Base-by-base conservation (phyloP, 2,888 invertebrate species). In the Drosophila borealis region DNA sequence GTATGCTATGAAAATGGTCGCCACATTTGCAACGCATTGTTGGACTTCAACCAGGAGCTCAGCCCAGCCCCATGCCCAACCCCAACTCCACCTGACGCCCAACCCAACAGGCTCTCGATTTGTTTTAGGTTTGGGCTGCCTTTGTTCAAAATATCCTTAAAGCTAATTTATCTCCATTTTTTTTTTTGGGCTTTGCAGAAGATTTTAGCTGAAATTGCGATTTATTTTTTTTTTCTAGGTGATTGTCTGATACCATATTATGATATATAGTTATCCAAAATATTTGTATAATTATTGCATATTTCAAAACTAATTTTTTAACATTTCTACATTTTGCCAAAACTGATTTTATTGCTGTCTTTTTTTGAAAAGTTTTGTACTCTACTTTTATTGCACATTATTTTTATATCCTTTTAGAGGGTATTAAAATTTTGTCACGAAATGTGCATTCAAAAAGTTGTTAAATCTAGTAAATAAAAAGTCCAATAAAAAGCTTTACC, bases 1-100 rank as follows among this genome's bases (percentile, higher is more conserved):
- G 83, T 85, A 82, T 78, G 74, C 80, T 74, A 86, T 86, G 70
- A 49, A 77, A 77, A 73, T 73, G 60, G 57, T 57, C 69, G 69
- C 68, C 48, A 45, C 62, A 71, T 63, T 68, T 61, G 53, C 72
- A 64, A 44, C 44, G 54, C 77, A 55, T 77, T 77, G 77, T 73
- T 64, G 56, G 42, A 41, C 50, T 29, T 9, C 17, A 19, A 36
- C 34, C 51, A 44, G 37, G 21, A 42, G 45, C 50, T 45, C 34
- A 13, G 25, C 17, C 29, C 42, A 62, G 11, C 14, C 48, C 48
- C 14, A 29, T 36, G 25, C 19, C 8, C 29, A 8, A 2, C 2
- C 29, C 29, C 29, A 25, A 17, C 67, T 53, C 21, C 61, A 57
- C 54, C 77, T 61, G 77, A 41, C 46, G 29, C 42, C 29, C 19